Percentiles rank a stretch among this genome's conserved stretches.
Evolutionary conservation across 1,140 invertebrate species (phyloP).

Genomic region (Cyphomyrmex costatus): DNA sequence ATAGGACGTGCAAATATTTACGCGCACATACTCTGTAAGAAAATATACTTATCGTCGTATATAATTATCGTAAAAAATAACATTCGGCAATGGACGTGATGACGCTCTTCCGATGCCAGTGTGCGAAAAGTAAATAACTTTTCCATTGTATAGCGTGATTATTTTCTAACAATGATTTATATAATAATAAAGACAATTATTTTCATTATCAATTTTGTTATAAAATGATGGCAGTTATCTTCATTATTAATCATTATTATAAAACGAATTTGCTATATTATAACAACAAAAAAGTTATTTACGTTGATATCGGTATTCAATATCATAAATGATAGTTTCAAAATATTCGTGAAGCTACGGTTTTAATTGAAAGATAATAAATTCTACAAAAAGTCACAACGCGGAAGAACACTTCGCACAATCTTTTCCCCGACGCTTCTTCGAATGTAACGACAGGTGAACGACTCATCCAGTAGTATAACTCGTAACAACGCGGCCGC

Average conservation of each 20-base stretch:
- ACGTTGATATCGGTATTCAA: background rate
- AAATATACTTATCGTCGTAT: background rate
- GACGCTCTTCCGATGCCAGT: background rate
- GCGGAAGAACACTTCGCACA: background rate
- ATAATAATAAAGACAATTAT: background rate
- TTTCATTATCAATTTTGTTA: background rate
- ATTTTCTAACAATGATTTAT: background rate
- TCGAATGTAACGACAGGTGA: background rate
- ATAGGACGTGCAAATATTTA: background rate
- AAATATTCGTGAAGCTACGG: background rate
- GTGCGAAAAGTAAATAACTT: background rate
- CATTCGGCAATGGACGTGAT: background rate
- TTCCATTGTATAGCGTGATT: background rate
- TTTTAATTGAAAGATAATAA: background rate
- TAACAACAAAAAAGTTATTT: background rate
- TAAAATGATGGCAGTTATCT: background rate
- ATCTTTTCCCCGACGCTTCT: background rate
- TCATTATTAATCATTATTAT: background rate
- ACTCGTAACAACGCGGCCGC: constrained; percentile 17
- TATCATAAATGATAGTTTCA: too few species aligned
- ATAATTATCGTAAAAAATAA: background rate
- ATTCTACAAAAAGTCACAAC: background rate
- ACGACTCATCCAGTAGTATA: constrained; percentile 14
- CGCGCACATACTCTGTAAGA: background rate
- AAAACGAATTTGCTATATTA: background rate